Evolutionary conservation across 2,888 invertebrate species (phyloP), one percentile per base, ranked within the genome.

Genomic region (Morpho deidamia): DNA sequence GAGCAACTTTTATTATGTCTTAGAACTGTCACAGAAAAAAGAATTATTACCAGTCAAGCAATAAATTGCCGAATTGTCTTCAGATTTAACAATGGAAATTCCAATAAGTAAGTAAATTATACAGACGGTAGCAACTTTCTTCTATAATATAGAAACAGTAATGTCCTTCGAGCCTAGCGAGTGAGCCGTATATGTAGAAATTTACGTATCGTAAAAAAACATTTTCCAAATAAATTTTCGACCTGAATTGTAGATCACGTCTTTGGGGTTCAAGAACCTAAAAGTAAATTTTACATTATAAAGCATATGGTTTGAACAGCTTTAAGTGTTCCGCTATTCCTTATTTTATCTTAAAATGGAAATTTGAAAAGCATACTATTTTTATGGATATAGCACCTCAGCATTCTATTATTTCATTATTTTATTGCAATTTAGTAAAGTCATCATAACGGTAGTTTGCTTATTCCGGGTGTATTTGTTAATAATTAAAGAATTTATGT

Each of bases 1-100:
- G 56, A 61, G 56, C 60, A 55, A 62, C 40, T 43, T 44, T 49
- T 39, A 50, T 58, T 46, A 52, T 41, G 53, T 47, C 47, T 34
- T 11, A 23, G 32, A 55, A 40, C 50, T 51, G 47, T 41, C 46
- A 43, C 11, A 44, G 41, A 49, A 41, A 38, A 42, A 35, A 35
- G 35, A 8, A 42, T 35, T 14, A 49, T 14, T n/a, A 49, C 42
- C 42, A 12, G 8, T 33, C 11, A n/a, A 42, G 10, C 42, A 14
- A n/a, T 42, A 35, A 42, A 33, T 40, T 10, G 35, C 8, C 35
- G 35, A 37, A 2, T 37, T 37, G 7, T 37, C 9, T 37, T 37
- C 35, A 37, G 35, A 37, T 37, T 37, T 37, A 8, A 3, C 23
- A 1, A 3, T 5, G 23, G 23, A 23, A 23, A 1, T 23, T 23